Percentiles rank a stretch among this genome's conserved stretches.
Conservation (phyloP, 2,113 vertebrate species). For the Lampris incognitus region DNA sequence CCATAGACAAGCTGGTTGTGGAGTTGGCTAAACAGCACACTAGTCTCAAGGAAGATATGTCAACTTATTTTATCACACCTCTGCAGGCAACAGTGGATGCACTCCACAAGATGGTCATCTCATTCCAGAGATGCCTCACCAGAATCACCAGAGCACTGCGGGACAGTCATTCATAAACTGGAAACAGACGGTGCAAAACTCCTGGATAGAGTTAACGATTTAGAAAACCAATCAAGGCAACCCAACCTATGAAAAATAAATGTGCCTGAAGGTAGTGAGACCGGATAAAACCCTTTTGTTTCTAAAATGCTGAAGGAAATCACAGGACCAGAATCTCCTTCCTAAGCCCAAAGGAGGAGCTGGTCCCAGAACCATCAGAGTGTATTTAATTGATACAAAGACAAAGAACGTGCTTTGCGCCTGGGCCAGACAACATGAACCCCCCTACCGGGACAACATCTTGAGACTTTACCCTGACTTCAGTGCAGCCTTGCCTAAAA, state of each 20-base stretch:
- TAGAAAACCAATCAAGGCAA: background rate
- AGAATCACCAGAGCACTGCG: background rate
- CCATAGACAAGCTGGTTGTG: background rate
- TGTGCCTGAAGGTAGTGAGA: no score
- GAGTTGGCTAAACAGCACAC: background rate
- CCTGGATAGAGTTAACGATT: background rate
- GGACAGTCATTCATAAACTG: background rate
- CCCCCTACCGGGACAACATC: background rate
- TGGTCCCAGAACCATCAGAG: background rate
- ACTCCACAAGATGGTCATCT: background rate
- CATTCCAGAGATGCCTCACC: background rate
- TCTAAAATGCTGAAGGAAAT: no score
- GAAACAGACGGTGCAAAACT: constrained; percentile 2
- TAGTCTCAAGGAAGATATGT: background rate
- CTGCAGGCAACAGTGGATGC: background rate
- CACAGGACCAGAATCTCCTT: no score
- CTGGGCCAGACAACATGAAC: constrained; percentile 4
- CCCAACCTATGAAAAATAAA: constrained; percentile 4
- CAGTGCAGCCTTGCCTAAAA: constrained; percentile 7
- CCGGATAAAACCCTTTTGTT: no score
- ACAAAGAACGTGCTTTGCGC: background rate
- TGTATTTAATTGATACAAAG: background rate
- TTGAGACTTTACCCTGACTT: constrained; percentile 7
- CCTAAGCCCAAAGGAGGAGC: background rate
- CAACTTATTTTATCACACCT: background rate